Percentiles rank a stretch among this genome's conserved stretches.
These are phyloP conservation scores for Epsilonema sp. DNA, from an alignment of 2,888 invertebrate species.

Conservation along the genomic window DNA sequence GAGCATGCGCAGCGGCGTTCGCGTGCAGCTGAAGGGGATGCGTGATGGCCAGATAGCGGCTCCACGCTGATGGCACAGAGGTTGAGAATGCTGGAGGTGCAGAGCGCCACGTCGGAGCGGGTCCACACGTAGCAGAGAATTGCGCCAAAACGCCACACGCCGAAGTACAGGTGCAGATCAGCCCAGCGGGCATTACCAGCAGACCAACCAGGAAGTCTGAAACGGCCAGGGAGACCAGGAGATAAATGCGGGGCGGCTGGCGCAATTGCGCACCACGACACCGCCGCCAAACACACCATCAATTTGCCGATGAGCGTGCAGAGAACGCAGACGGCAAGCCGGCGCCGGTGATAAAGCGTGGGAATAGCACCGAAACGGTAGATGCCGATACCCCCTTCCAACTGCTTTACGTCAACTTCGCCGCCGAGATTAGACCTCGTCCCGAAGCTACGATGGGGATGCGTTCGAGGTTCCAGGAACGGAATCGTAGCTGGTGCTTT, in stretches of 20 bases:
- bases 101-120: conserved; percentile 37
- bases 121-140: conserved; percentile 36
- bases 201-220: conserved; percentile 38
- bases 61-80: conserved; percentile 40
- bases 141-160: conserved; percentile 15
- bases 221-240: conserved; percentile 37
- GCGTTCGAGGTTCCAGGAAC: too few species aligned
- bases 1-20: background rate
- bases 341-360: conserved; percentile 9
- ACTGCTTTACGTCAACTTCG: too few species aligned
- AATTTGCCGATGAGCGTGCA: conserved; percentile 37
- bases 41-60: conserved; percentile 37
- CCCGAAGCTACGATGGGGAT: too few species aligned
- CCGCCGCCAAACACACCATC: conserved; percentile 38
- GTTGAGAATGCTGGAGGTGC: conserved; percentile 39
- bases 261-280: conserved; percentile 35
- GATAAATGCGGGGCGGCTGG: conserved; percentile 19
- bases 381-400: too few species aligned
- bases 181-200: conserved; percentile 39
- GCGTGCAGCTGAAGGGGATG: conserved; percentile 77
- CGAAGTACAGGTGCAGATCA: conserved; percentile 29
- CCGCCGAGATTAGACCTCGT: too few species aligned
- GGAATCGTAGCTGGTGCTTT: too few species aligned
- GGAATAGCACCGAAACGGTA: too few species aligned
- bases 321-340: conserved; percentile 34